phyloP scores from a whole-genome alignment of 2,113 vertebrate species.

The Leucosticte australis region DNA sequence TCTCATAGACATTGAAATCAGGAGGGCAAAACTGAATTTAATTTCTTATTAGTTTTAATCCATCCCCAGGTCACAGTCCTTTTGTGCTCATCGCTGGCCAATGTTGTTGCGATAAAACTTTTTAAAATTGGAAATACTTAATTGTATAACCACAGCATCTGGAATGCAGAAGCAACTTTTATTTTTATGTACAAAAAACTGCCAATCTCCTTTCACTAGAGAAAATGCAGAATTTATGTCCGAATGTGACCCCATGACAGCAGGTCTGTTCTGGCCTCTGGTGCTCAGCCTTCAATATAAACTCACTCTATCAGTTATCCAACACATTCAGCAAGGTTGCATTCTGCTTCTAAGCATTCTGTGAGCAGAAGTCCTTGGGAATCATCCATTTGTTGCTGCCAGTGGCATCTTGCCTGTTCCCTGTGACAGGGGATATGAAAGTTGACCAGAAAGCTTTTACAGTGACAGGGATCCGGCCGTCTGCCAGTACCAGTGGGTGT shows the following conservation, averaged over 20 bases:
- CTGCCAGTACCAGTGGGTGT: background rate
- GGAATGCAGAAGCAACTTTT: background rate
- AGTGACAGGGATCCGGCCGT: background rate
- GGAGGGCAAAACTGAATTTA: background rate
- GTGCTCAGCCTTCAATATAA: background rate
- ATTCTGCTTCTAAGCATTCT: background rate
- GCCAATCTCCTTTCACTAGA: background rate
- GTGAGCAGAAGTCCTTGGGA: background rate
- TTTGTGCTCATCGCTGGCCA: background rate
- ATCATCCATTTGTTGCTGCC: background rate
- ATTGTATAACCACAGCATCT: background rate
- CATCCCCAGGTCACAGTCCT: background rate
- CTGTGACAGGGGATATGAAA: background rate
- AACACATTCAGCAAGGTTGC: background rate
- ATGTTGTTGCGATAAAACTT: background rate
- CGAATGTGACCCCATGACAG: background rate
- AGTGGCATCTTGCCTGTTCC: background rate
- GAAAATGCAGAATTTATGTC: background rate
- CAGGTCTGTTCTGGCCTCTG: rapidly evolving
- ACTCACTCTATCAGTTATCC: background rate
- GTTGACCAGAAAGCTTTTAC: background rate
- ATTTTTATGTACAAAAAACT: background rate
- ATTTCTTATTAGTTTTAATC: background rate
- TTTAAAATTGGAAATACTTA: background rate
- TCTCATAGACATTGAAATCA: background rate